Conservation (phyloP, 2,113 vertebrate genomes). For the Okapia johnstoni region DNA sequence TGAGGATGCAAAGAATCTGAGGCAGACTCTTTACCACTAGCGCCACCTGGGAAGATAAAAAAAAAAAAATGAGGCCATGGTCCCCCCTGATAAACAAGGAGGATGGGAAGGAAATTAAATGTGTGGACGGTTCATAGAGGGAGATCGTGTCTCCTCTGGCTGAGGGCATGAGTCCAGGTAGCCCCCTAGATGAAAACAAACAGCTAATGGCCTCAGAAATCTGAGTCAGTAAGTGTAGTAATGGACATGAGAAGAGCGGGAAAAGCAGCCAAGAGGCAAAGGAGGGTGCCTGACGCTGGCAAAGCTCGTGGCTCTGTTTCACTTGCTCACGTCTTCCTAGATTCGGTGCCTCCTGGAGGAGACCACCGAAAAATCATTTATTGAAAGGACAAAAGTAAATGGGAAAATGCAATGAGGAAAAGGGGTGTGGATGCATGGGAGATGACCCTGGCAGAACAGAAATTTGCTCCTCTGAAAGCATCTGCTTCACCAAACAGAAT, state of each 20-base stretch:
- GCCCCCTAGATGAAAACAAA: background rate
- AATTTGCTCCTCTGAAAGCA: background rate
- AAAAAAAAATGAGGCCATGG: background rate
- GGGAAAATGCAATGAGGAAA: background rate
- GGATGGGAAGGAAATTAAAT: background rate
- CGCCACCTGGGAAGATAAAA: background rate
- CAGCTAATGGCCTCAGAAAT: background rate
- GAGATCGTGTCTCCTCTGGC: background rate
- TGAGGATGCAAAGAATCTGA: background rate
- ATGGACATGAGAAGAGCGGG: background rate
- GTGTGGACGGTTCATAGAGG: background rate
- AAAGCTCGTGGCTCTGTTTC: too few species aligned
- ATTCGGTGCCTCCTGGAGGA: background rate
- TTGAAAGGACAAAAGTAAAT: background rate
- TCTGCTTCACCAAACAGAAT: background rate
- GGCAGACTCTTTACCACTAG: background rate
- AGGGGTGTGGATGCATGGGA: background rate
- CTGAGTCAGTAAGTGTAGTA: too few species aligned
- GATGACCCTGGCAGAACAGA: background rate
- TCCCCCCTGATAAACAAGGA: background rate
- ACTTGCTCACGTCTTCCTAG: too few species aligned
- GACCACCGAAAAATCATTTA: background rate
- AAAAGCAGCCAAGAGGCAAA: background rate
- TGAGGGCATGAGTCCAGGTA: background rate
- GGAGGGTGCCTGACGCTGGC: background rate